These are phyloP conservation scores for Rachycentron canadum DNA, from an alignment of 2,797 vertebrate genomes.

Conservation along the genomic window DNA sequence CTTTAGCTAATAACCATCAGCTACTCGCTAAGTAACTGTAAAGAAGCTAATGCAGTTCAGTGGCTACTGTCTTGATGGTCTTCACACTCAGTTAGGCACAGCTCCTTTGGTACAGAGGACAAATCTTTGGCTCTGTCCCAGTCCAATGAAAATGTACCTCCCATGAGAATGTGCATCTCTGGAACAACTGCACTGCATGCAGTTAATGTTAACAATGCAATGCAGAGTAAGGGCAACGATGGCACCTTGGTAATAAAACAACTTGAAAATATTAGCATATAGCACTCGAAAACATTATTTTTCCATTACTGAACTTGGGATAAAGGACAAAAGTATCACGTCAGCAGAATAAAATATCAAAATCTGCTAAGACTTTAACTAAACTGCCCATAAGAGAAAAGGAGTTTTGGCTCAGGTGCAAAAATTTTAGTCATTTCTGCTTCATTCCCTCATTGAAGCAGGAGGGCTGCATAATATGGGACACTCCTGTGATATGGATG, in stretches of 20 bases:
- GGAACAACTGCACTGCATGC: conserved; percentile 43
- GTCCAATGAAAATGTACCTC: conserved; percentile 53
- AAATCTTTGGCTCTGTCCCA: conserved; percentile 62
- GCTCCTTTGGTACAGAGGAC: conserved; percentile 50
- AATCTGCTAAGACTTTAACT: conserved; percentile 27
- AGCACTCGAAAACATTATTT: conserved; percentile 26
- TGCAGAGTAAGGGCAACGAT: conserved; percentile 13
- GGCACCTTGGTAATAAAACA: conserved; percentile 41
- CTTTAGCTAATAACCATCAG: conserved; percentile 55
- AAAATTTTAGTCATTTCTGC: conserved; percentile 37
- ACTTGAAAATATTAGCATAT: conserved; percentile 39
- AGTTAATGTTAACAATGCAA: conserved; percentile 52
- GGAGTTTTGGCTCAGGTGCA: conserved; percentile 53
- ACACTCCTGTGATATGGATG: conserved; percentile 50
- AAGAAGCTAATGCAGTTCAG: conserved; percentile 48
- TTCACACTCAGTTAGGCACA: conserved; percentile 69
- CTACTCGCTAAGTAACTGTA: conserved; percentile 62
- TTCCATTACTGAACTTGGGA: conserved; percentile 31
- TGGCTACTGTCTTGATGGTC: conserved; percentile 64
- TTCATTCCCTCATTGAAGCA: conserved; percentile 52
- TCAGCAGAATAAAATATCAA: conserved; percentile 27
- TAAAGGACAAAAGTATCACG: conserved; percentile 36
- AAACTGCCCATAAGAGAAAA: conserved; percentile 30
- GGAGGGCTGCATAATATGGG: conserved; percentile 33
- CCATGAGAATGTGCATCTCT: conserved; percentile 41